These are phyloP conservation scores for Hyppa rectilinea DNA, from an alignment of 2,888 invertebrate genomes.

Conservation along the genomic window DNA sequence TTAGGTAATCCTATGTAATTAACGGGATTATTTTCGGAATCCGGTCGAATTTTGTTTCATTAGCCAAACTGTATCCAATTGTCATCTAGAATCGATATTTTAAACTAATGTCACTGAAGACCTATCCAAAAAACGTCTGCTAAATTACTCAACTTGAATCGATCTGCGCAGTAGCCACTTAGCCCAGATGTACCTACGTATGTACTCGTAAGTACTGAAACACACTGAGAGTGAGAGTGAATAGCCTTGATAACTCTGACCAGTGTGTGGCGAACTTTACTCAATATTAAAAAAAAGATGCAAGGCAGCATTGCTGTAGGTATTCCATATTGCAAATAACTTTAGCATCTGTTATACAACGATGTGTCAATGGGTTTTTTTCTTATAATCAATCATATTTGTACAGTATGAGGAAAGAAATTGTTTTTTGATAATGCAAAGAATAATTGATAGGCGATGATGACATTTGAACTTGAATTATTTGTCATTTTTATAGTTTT, in stretches of 20 bases:
- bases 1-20: too few relatives aligned
- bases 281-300: slow-evolving; percentile 49
- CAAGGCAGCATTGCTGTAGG: not conserved
- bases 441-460: too few relatives aligned
- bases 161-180: slow-evolving; percentile 17
- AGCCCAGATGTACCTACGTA: slow-evolving; percentile 35
- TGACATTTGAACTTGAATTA: not conserved
- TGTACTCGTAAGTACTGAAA: slow-evolving; percentile 39
- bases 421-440: not conserved
- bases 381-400: not conserved
- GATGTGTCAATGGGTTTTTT: slow-evolving; percentile 16
- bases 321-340: slow-evolving; percentile 38
- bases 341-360: slow-evolving; percentile 35
- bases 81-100: not conserved
- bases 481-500: slow-evolving; percentile 6
- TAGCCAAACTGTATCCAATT: not conserved
- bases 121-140: slow-evolving; percentile 2
- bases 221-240: slow-evolving; percentile 56
- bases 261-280: slow-evolving; percentile 41
- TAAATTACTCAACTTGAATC: slow-evolving; percentile 22
- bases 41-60: not conserved
- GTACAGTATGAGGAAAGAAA: not conserved
- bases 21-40: not conserved
- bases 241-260: slow-evolving; percentile 50
- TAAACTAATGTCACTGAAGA: not conserved